Base-by-base conservation (phyloP, 2,113 vertebrate genomes). In the Megaleporinus macrocephalus region DNA sequence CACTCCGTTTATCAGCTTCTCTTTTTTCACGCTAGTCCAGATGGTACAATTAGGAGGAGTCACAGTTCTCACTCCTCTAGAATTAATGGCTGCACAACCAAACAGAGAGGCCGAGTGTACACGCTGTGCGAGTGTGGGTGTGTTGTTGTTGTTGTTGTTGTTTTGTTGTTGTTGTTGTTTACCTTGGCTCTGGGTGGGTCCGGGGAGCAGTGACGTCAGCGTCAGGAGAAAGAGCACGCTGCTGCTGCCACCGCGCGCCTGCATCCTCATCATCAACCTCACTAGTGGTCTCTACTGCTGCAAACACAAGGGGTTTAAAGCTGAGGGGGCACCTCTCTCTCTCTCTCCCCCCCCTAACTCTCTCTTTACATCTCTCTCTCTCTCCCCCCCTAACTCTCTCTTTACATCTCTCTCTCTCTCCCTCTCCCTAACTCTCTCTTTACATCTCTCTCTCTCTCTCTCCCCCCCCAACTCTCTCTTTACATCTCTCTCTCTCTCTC, bases 101-200 rank as follows among this genome's bases (percentile, higher is more conserved):
- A 36, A 79, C 82, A 79, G 73, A 27, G 47, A 15, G 61, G 59
- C 62, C 76, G 62, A 70, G 57, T 36, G 63, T 57, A 69, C 2
- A 26, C n/a, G 33, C 68, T 80, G 51, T 85, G 36, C 55, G 63
- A 82, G 29, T 83, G 55, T 51, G 24, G 33, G 55, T 22, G 13
- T 2, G 24, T 33, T 15, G 27, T 22, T 6, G n/a, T n/a, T n/a
- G n/a, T 55, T 55, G 49, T 33, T 53, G 14, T 26, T 27, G 47
- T 88, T 89, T 90, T n/a, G n/a, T n/a, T n/a, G n/a, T 55, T 55
- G 49, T 33, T 53, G 14, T 26, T 27, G 47, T 88, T 89, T 90
- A 93, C 91, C 91, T 90, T 93, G 90, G 57, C 90, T 87, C 77
- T 70, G 70, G 41, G 85, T 74, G 14, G 89, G 14, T 76, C 87